Evolutionary conservation across 1,140 invertebrate genomes (phyloP).

Genomic region (Brachionus paranguensis): DNA sequence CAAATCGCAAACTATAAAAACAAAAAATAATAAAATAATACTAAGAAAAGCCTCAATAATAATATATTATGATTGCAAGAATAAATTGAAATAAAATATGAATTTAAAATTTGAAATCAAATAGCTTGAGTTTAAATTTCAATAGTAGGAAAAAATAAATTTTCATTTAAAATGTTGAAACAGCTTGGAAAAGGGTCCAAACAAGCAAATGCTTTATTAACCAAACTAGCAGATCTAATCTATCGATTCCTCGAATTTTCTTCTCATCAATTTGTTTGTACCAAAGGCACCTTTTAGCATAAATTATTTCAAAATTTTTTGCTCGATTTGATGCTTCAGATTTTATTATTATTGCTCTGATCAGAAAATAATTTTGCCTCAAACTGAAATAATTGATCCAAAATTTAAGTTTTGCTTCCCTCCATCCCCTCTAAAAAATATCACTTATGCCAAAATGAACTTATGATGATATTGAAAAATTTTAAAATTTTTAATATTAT

Average conservation of each 20-base stretch:
- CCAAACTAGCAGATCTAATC: background rate
- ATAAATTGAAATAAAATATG: slow-evolving; percentile 29
- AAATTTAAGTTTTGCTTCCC: background rate
- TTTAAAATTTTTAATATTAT: too few relatives aligned
- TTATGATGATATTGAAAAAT: too few relatives aligned
- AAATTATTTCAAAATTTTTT: background rate
- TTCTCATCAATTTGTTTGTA: background rate
- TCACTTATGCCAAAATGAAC: background rate
- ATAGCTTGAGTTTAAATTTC: background rate
- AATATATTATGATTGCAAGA: slow-evolving; percentile 3
- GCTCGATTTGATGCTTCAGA: background rate
- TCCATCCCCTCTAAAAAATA: too few relatives aligned
- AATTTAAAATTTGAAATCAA: slow-evolving; percentile 10
- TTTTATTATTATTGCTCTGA: background rate
- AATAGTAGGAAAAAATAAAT: background rate
- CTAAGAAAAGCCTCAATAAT: background rate
- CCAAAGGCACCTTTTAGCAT: background rate
- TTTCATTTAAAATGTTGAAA: background rate
- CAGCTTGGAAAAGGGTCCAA: background rate
- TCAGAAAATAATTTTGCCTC: background rate
- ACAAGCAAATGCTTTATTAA: background rate
- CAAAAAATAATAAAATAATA: slow-evolving; percentile 17
- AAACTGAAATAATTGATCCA: background rate
- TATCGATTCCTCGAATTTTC: background rate
- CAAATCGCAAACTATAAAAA: slow-evolving; percentile 21